Conservation (phyloP, 2,113 vertebrate genomes). For the Pelodiscus sinensis region DNA sequence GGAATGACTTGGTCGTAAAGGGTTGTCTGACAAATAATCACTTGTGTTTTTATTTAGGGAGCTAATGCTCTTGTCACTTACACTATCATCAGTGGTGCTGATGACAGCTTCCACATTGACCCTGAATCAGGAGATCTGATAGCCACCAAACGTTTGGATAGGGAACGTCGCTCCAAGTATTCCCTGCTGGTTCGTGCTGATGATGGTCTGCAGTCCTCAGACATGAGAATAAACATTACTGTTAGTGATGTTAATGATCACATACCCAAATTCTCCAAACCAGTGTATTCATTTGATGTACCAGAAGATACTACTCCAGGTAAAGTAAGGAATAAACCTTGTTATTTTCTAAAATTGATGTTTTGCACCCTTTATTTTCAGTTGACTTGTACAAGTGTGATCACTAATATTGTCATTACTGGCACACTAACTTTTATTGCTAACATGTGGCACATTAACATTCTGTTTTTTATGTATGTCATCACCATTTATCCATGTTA, state of each 20-base stretch:
- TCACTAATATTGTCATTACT: background rate
- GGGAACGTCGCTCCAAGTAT: conserved; percentile 93
- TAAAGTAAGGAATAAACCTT: conserved; percentile 52
- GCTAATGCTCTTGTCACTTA: conserved; percentile 96
- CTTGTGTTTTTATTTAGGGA: conserved; percentile 81
- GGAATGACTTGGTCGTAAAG: background rate
- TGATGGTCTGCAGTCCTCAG: conserved; percentile 94
- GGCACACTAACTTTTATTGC: background rate
- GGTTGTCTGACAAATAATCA: conserved; percentile 38
- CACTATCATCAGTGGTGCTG: conserved; percentile 94
- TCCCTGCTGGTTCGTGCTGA: conserved; percentile 93
- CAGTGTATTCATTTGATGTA: conserved; percentile 93
- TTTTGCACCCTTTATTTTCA: background rate
- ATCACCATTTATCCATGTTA: background rate
- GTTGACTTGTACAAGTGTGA: background rate
- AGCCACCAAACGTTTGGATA: conserved; percentile 90
- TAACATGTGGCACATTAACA: background rate
- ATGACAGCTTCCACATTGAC: conserved; percentile 95
- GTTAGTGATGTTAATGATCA: conserved; percentile 96
- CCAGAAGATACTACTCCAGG: conserved; percentile 91
- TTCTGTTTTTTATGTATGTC: background rate
- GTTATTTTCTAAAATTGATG: background rate
- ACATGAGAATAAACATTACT: conserved; percentile 94
- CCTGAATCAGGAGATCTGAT: conserved; percentile 94
- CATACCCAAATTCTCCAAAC: conserved; percentile 90